Evolutionary conservation across 2,797 vertebrate species (phyloP).

Genomic region (Pseudochromis fuscus): DNA sequence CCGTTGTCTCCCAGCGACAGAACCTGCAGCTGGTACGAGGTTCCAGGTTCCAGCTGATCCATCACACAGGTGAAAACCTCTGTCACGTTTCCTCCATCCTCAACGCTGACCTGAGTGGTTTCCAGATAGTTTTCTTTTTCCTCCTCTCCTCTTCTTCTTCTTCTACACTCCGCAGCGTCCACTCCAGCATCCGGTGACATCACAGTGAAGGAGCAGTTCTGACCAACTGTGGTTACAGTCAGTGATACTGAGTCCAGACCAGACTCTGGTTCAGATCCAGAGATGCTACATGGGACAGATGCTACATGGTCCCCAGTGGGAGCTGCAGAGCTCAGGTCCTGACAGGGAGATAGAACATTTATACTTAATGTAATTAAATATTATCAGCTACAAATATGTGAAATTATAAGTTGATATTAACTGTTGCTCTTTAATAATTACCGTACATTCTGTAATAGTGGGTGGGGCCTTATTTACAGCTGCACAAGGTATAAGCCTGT

Average conservation of each 20-base stretch:
- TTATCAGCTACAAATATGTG: too few species aligned
- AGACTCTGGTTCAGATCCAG: conserved; percentile 22
- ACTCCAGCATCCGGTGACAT: conserved; percentile 28
- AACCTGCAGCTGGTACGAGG: conserved; percentile 73
- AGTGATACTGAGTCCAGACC: conserved; percentile 61
- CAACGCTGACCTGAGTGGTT: conserved; percentile 27
- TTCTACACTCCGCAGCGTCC: conserved; percentile 34
- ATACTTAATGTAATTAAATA: too few species aligned
- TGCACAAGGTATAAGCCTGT: too few species aligned
- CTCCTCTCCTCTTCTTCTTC: neutral
- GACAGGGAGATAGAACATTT: conserved; percentile 16
- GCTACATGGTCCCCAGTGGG: conserved; percentile 28
- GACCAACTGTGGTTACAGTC: conserved; percentile 55
- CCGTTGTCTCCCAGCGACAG: conserved; percentile 48
- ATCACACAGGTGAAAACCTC: conserved; percentile 63
- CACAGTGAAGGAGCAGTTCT: conserved; percentile 70
- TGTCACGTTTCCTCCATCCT: neutral
- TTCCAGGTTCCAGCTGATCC: conserved; percentile 76
- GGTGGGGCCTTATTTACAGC: too few species aligned
- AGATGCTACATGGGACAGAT: conserved; percentile 64
- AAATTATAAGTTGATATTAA: too few species aligned
- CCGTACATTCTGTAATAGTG: too few species aligned
- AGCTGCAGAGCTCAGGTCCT: conserved; percentile 54
- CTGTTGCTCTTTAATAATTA: too few species aligned
- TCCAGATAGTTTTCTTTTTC: conserved; percentile 20